phyloP scores from a whole-genome alignment of 1,140 invertebrate species.

The Drusus annulatus region DNA sequence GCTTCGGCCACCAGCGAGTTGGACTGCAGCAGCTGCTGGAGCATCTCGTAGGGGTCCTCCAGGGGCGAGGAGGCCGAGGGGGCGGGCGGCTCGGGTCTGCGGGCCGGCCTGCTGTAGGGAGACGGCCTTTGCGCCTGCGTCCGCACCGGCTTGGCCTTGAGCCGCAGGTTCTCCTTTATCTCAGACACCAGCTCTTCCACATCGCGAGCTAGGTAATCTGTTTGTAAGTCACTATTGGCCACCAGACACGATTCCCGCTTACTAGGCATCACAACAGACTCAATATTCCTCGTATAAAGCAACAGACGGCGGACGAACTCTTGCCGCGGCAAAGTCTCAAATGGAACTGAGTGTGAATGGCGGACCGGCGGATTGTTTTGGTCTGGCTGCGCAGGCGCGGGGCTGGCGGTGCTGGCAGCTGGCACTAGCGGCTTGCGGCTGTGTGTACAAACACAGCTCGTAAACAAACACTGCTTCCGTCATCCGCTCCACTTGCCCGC shows the following conservation, averaged over 20 bases:
- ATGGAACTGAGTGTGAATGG: constrained; percentile 39
- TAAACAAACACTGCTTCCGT: constrained; percentile 53
- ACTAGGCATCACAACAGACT: constrained; percentile 48
- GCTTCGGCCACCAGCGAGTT: constrained; percentile 82
- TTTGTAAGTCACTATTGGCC: constrained; percentile 45
- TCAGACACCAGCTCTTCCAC: constrained; percentile 80
- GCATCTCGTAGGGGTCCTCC: constrained; percentile 78
- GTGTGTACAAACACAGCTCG: constrained; percentile 52
- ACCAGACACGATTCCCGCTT: constrained; percentile 52
- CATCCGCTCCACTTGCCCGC: constrained; percentile 43
- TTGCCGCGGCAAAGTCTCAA: constrained; percentile 33
- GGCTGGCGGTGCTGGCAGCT: too few relatives aligned
- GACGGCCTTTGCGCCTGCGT: constrained; percentile 71
- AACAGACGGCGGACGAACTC: constrained; percentile 21
- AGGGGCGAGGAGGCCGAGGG: constrained; percentile 60
- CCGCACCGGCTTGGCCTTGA: constrained; percentile 67
- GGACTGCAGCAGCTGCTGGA: constrained; percentile 76
- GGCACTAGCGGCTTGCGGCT: constrained; percentile 1
- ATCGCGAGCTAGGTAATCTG: constrained; percentile 62
- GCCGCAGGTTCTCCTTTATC: constrained; percentile 79
- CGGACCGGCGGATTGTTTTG: constrained; percentile 49
- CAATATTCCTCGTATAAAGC: not conserved
- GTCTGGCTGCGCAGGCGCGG: constrained; percentile 47
- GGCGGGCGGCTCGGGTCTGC: constrained; percentile 63
- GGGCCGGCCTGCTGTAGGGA: constrained; percentile 74